Percentiles rank a stretch among this genome's conserved stretches.
These are phyloP conservation scores for Pyrrhia umbra DNA, from an alignment of 2,888 invertebrate species.

Conservation along the genomic window DNA sequence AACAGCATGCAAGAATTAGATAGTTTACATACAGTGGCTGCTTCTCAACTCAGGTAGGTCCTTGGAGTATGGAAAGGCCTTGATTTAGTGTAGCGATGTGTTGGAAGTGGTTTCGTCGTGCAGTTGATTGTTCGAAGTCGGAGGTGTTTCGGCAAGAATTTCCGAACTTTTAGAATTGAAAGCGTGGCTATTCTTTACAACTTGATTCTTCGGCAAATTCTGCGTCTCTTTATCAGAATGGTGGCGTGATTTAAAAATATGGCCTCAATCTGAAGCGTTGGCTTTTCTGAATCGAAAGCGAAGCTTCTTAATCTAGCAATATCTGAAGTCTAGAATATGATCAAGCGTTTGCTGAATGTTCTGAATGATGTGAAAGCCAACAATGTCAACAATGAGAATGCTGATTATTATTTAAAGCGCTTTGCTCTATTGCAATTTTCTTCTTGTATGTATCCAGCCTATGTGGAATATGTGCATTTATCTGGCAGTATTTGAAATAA, in stretches of 20 bases:
- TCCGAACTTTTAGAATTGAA: conserved; percentile 9
- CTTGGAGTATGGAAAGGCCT: conserved; percentile 32
- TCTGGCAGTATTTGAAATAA: conserved; percentile 1
- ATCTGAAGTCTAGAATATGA: conserved; percentile 21
- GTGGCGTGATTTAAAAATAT: neutral
- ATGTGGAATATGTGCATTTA: neutral
- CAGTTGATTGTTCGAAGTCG: conserved; percentile 1
- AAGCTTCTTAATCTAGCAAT: conserved; percentile 26
- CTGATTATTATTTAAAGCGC: conserved; percentile 20
- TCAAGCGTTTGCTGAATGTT: conserved; percentile 37
- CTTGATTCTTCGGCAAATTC: conserved; percentile 15
- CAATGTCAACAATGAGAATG: conserved; percentile 21
- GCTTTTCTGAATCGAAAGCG: neutral
- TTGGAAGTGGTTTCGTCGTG: conserved; percentile 13
- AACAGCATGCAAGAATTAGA: conserved; percentile 45
- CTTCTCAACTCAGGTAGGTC: conserved; percentile 13
- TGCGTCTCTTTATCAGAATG: conserved; percentile 6
- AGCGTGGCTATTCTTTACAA: conserved; percentile 24
- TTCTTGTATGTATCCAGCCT: neutral
- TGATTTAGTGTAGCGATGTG: conserved; percentile 24
- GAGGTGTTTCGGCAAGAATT: neutral
- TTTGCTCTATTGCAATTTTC: conserved; percentile 11
- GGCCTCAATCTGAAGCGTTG: conserved; percentile 15
- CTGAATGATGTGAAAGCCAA: conserved; percentile 22
- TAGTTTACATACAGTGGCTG: conserved; percentile 34